Base-by-base conservation (phyloP, 2,113 vertebrate species). In the Trematocara macrostoma region DNA sequence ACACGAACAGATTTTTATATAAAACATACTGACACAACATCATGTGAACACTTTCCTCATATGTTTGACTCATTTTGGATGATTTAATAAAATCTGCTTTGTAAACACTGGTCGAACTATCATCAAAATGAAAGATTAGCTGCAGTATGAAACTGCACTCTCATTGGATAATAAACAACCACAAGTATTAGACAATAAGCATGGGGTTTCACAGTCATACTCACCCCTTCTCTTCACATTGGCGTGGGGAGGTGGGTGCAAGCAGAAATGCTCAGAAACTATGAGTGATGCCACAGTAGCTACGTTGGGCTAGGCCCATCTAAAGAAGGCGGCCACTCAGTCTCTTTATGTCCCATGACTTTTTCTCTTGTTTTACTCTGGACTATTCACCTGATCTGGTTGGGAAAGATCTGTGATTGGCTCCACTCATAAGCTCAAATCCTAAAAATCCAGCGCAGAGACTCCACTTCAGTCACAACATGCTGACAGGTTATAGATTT, bases 181-280 rank as follows among this genome's bases (percentile, higher is more conserved):
- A 67, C 61, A 40, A 67, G 61, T 8, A 42, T 23, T 69, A 42
- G 11, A 11, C n/a, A 69, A 9, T 42, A 42, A 69, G 11, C 8
- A 45, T 26, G 20, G 20, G 38, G 38, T 45, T 26, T 71, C 12
- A 69, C 61, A 69, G 64, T 26, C 12, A 45, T 23, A 15, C 64
- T 20, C 5, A 2, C 12, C 2, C 20, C 12, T 45, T 9, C 5
- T 71, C 20, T 0, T 71, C 20, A 16, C 67, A 71, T 45, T 31
- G 56, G 26, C 14, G 52, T 23, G 8, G 8, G 8, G 5, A 4
- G 26, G 3, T 1, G 51, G 20, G 7, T 26, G 20, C 40, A 26
- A 6, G 40, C 20, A 26, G 14, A 2, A 71, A 29, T 4, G 57
- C 5, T 61, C 69, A 74, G 40, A 74, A 74, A 47, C 8, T 47